Percentiles rank a stretch among this genome's conserved stretches.
Evolutionary conservation across 2,113 vertebrate genomes (phyloP).

Genomic region (Merops nubicus): DNA sequence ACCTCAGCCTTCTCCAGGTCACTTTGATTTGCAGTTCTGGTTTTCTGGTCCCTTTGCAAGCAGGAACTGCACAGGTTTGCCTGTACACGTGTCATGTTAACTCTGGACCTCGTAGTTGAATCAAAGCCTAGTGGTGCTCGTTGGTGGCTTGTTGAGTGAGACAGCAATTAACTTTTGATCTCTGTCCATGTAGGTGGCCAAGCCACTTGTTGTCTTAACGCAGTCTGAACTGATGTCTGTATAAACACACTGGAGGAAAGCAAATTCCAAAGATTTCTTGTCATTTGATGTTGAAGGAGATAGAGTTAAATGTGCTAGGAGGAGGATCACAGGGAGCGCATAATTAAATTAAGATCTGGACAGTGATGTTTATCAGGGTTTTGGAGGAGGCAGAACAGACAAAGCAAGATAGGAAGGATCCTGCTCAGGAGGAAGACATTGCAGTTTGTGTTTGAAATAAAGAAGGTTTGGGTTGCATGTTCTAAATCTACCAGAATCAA

Average conservation of each 20-base stretch:
- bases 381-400: neutral
- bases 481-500: neutral
- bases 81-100: neutral
- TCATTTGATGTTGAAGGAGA: neutral
- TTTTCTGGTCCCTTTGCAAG: neutral
- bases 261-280: neutral
- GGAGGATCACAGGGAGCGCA: neutral
- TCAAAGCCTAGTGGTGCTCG: neutral
- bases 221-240: neutral
- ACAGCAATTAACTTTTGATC: accelerated
- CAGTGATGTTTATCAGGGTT: neutral
- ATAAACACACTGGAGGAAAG: neutral
- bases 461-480: neutral
- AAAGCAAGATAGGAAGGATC: neutral
- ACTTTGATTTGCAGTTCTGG: neutral
- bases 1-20: too few relatives aligned
- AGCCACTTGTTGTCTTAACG: neutral
- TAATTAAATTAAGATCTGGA: neutral
- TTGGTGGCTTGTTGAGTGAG: neutral
- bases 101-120: accelerated
- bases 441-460: neutral
- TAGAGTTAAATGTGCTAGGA: neutral
- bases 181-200: neutral
- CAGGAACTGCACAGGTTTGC: neutral
- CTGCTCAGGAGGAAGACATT: neutral